Evolutionary conservation across 1,140 invertebrate species (phyloP).

Genomic region (Thalassaphorura encarpata): DNA sequence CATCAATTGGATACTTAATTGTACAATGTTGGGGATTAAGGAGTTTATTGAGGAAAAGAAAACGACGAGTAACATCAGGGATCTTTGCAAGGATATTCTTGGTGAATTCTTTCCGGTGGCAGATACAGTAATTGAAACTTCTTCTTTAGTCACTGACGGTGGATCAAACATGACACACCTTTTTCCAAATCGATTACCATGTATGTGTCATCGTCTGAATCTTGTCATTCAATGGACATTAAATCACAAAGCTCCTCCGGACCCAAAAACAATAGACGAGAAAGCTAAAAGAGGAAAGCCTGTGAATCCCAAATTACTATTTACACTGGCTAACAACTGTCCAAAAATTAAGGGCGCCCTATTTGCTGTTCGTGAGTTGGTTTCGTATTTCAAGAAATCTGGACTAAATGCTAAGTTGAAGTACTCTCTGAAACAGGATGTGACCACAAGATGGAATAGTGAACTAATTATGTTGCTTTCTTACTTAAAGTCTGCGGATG

Average conservation of each 20-base stretch:
- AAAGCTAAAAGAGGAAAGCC: neutral
- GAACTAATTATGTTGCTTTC: conserved; percentile 7
- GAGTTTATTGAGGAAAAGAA: conserved; percentile 9
- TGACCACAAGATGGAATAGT: conserved; percentile 14
- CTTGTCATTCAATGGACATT: conserved; percentile 3
- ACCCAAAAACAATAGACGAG: neutral
- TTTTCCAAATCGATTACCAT: conserved; percentile 4
- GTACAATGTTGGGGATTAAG: neutral
- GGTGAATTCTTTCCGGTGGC: neutral
- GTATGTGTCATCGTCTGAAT: conserved; percentile 19
- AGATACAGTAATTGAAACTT: neutral
- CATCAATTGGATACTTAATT: neutral
- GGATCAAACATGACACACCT: conserved; percentile 6
- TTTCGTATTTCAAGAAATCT: conserved; percentile 5
- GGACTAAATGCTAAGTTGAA: neutral
- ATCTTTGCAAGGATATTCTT: neutral
- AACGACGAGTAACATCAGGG: conserved; percentile 3
- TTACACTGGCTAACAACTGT: neutral
- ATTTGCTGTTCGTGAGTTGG: neutral
- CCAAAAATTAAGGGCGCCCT: conserved; percentile 1
- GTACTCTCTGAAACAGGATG: conserved; percentile 9
- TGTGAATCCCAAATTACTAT: neutral
- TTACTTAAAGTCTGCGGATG: neutral
- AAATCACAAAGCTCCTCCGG: neutral
- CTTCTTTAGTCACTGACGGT: conserved; percentile 7